Evolutionary conservation across 2,888 invertebrate species (phyloP).

Genomic region (Sicus ferrugineus): DNA sequence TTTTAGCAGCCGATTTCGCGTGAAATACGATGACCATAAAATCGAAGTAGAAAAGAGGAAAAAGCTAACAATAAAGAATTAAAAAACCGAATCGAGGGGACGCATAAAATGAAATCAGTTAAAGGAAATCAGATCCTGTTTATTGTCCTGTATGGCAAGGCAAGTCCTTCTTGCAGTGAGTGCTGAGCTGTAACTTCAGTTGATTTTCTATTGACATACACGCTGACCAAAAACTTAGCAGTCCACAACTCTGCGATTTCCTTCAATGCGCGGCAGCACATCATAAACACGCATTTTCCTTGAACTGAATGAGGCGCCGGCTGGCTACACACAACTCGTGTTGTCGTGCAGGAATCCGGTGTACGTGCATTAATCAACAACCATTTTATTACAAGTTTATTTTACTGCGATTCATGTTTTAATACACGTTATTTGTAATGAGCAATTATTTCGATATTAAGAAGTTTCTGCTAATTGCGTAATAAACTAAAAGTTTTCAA

Average conservation of each 20-base stretch:
- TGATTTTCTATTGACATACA: constrained; percentile 54
- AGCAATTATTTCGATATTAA: too few species aligned
- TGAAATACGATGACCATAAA: constrained; percentile 15
- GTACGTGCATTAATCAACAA: not conserved
- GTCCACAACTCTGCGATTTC: constrained; percentile 51
- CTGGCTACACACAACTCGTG: not conserved
- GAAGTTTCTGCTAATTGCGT: too few species aligned
- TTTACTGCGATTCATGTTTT: not conserved
- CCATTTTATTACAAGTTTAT: not conserved
- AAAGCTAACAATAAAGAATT: not conserved
- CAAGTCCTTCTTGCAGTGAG: not conserved
- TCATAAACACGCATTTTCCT: not conserved
- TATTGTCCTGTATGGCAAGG: too few species aligned
- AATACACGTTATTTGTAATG: too few species aligned
- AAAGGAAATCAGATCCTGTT: not conserved
- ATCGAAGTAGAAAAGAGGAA: not conserved
- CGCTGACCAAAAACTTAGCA: constrained; percentile 62
- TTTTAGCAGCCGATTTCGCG: constrained; percentile 19
- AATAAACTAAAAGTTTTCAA: too few species aligned
- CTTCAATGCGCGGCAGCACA: constrained; percentile 42
- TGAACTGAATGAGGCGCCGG: not conserved
- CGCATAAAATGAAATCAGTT: constrained; percentile 1
- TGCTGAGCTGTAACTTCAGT: too few species aligned
- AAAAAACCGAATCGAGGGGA: not conserved
- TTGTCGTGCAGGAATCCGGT: not conserved